Conservation (phyloP, 2,888 invertebrate genomes). For the Vesta saturnalis region DNA sequence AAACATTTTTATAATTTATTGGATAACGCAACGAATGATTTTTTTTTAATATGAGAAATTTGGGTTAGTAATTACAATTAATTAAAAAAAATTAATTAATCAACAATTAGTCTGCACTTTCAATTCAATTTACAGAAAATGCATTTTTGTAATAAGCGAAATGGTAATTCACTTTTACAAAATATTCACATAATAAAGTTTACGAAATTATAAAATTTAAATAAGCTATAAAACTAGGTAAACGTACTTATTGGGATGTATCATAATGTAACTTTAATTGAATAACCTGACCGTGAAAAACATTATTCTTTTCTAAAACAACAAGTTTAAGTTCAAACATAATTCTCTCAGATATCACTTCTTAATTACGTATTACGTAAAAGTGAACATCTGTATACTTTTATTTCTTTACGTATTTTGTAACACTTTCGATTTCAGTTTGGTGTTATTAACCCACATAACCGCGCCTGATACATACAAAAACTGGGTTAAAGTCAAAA, state of each 20-base stretch:
- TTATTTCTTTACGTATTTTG: slow-evolving; percentile 34
- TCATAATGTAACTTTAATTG: slow-evolving; percentile 4
- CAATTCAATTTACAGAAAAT: background rate
- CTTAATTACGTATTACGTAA: slow-evolving; percentile 26
- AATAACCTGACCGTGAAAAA: slow-evolving; percentile 1
- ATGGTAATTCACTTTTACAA: background rate
- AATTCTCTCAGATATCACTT: background rate
- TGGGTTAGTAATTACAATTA: background rate
- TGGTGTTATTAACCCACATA: slow-evolving; percentile 28
- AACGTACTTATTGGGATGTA: background rate
- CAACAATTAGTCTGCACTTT: background rate
- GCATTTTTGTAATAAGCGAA: background rate
- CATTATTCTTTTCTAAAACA: background rate
- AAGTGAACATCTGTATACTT: slow-evolving; percentile 34
- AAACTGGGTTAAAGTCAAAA: slow-evolving; percentile 21
- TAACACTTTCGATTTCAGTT: slow-evolving; percentile 37
- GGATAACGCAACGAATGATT: too few species aligned
- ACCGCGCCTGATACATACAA: slow-evolving; percentile 27
- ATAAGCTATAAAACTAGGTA: background rate
- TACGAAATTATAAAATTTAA: background rate
- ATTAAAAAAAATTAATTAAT: too few species aligned
- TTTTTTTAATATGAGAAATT: too few species aligned
- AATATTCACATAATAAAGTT: background rate
- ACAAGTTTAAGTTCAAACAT: slow-evolving; percentile 19
- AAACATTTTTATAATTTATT: background rate